A percentile compares a stretch with the other conserved stretches of the same genome.
Evolutionary conservation across 2,797 vertebrate species (phyloP).

Genomic region (Pangasius sanitwongsei): DNA sequence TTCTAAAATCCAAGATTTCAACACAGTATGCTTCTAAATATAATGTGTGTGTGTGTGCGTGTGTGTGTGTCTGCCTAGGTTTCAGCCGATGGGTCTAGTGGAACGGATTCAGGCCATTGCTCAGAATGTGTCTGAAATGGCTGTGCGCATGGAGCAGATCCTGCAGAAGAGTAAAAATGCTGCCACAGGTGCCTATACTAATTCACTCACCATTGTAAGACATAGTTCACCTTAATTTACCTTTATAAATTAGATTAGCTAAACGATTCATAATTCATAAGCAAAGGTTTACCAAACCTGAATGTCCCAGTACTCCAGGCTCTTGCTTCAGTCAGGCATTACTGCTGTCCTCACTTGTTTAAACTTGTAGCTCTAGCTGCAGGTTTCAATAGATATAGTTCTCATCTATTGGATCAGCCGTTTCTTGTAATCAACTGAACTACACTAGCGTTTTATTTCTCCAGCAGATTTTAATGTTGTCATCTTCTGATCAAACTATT

Average conservation of each 20-base stretch:
- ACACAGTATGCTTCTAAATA: not conserved
- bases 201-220: not conserved
- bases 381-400: not conserved
- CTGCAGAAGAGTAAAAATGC: constrained; percentile 86
- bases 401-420: not conserved
- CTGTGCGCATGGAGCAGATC: constrained; percentile 92
- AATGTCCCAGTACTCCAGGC: not conserved
- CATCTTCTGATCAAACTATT: not conserved
- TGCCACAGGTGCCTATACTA: constrained; percentile 77
- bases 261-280: no score
- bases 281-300: not conserved
- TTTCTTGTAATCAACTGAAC: not conserved
- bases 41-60: not conserved
- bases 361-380: not conserved
- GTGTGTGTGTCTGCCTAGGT: constrained; percentile 67
- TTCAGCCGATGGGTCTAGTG: constrained; percentile 85
- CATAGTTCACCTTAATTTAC: not conserved
- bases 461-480: not conserved
- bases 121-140: constrained; percentile 95
- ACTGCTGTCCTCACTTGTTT: not conserved
- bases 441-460: not conserved
- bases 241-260: not conserved
- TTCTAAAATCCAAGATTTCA: not conserved
- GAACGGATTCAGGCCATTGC: constrained; percentile 98
- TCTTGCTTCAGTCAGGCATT: not conserved